Base-by-base conservation (phyloP, 1,140 invertebrate genomes). In the Leptestheria dahalacensis region DNA sequence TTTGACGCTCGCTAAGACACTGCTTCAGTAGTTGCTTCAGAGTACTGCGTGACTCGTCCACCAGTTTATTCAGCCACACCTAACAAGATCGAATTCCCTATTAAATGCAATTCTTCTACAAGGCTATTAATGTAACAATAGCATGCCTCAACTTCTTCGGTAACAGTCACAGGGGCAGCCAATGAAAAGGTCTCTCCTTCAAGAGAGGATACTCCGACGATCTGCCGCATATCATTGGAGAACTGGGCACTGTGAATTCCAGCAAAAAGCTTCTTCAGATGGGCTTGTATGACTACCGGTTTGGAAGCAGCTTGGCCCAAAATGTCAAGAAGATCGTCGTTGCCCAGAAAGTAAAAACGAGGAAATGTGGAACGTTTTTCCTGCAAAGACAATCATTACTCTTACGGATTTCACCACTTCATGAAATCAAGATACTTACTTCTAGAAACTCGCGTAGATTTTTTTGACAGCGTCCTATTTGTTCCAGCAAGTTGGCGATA, bases 391-490 rank as follows among this genome's bases (percentile, higher is more conserved):
- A 57, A 51, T 21, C 56, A 59, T 57, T 26, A 3, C n/a, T 29
- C 18, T 63, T 3, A 18, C 18, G 2, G 48, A n/a, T 18, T 24
- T 33, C 20, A 33, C 4, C 49, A 65, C 18, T 49, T 53, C 12
- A 15, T 10, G 9, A 10, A 9, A 51, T n/a, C 23, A 10, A 10
- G 58, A 54, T 49, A 24, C 68, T 74, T 71, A 91, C 91, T 73
- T 95, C 91, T 33, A 99, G 79, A 72, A 93, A 99, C 66, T 93
- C 84, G 70, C 94, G 92, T 24, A 99, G 76, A 63, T 91, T 93
- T 67, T 88, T 86, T 70, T 98, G 95, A 71, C 95, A 99, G 57
- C 88, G 75, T 29, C 84, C 80, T 11, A 98, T 74, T 70, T 95
- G 86, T 64, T 96, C 91, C 18, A 87, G 78, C 59, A 97, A 79